Percentiles rank a stretch among this genome's conserved stretches.
These are phyloP conservation scores for Xylocampa areola DNA, from an alignment of 2,888 invertebrate species.

Conservation along the genomic window DNA sequence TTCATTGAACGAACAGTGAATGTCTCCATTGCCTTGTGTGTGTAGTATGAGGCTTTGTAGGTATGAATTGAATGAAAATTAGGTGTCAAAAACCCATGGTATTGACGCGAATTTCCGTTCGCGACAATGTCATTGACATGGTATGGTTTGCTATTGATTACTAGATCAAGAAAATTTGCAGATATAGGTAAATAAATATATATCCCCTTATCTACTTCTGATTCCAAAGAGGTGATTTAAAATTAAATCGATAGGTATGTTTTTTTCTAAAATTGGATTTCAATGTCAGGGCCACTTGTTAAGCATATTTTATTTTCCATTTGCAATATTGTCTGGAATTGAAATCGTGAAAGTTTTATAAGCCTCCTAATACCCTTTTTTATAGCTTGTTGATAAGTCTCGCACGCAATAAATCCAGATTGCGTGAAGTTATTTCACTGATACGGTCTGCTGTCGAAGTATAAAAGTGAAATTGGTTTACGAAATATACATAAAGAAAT, in stretches of 20 bases:
- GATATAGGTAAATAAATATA: background rate
- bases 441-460: background rate
- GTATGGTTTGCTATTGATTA: slow-evolving; percentile 35
- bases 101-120: slow-evolving; percentile 61
- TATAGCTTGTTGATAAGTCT: slow-evolving; percentile 10
- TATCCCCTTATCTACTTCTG: background rate
- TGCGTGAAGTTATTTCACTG: slow-evolving; percentile 19
- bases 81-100: slow-evolving; percentile 55
- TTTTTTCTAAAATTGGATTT: background rate
- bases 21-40: slow-evolving; percentile 55
- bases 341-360: slow-evolving; percentile 6
- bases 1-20: slow-evolving; percentile 57
- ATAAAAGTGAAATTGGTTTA: slow-evolving; percentile 20
- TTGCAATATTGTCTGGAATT: slow-evolving; percentile 6
- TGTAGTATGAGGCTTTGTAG: slow-evolving; percentile 38
- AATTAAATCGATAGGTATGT: slow-evolving; percentile 1
- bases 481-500: slow-evolving; percentile 8
- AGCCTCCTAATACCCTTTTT: slow-evolving; percentile 5
- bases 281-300: background rate
- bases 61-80: slow-evolving; percentile 57
- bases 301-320: slow-evolving; percentile 2
- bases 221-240: background rate
- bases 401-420: slow-evolving; percentile 4
- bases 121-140: slow-evolving; percentile 54
- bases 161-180: too few species aligned